Conservation (phyloP, 2,113 vertebrate genomes). For the Salvelinus alpinus region DNA sequence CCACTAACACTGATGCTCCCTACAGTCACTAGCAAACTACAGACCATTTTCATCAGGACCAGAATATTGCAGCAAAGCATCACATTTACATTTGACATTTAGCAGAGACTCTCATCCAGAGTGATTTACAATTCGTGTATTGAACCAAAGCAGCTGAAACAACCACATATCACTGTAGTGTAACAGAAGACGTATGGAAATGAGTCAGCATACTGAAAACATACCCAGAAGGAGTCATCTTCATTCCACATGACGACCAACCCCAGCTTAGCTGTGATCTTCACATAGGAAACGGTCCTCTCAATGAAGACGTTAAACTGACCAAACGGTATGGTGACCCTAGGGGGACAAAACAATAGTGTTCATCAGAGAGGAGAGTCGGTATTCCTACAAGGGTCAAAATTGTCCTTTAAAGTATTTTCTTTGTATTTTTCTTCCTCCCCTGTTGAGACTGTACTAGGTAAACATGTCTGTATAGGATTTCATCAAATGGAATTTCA, state of each 20-base stretch:
- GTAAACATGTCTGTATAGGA: too few species aligned
- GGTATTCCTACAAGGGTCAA: not conserved
- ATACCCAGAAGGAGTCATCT: conserved; percentile 58
- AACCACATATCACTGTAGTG: too few species aligned
- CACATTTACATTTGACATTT: not conserved
- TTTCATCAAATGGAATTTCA: too few species aligned
- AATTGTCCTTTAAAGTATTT: too few species aligned
- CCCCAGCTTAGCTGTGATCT: conserved; percentile 77
- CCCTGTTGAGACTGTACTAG: too few species aligned
- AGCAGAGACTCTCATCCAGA: conserved; percentile 75
- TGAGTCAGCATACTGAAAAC: too few species aligned
- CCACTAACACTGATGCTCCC: too few species aligned
- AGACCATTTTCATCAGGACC: too few species aligned
- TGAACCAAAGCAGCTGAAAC: too few species aligned
- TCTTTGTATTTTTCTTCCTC: too few species aligned
- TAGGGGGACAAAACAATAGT: conserved; percentile 51
- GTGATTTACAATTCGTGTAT: conserved; percentile 21
- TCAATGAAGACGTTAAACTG: conserved; percentile 74
- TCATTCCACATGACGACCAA: conserved; percentile 82
- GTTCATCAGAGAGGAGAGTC: not conserved
- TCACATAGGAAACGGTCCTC: conserved; percentile 70
- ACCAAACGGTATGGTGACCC: conserved; percentile 71
- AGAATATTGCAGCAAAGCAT: not conserved
- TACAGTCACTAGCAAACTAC: too few species aligned
- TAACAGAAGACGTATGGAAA: too few species aligned